Percentiles rank a stretch among this genome's conserved stretches.
Conservation (phyloP, 2,888 invertebrate species). For the Diaperis boleti region DNA sequence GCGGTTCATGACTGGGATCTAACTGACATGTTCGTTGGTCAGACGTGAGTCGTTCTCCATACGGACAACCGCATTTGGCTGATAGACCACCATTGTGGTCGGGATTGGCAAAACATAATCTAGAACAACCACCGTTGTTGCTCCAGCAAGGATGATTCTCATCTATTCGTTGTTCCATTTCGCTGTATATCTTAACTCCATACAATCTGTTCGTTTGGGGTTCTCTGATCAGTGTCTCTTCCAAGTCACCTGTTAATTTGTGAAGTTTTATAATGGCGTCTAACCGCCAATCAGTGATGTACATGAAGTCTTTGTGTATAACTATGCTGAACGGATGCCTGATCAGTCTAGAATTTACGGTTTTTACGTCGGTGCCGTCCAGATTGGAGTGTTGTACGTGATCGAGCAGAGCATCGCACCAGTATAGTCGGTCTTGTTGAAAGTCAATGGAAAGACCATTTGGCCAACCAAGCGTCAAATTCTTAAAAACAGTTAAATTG, state of each 20-base stretch:
- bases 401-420: constrained; percentile 97
- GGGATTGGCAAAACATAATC: constrained; percentile 94
- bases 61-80: constrained; percentile 90
- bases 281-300: constrained; percentile 96
- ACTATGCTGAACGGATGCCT: constrained; percentile 94
- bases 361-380: constrained; percentile 91
- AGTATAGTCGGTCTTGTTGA: constrained; percentile 88
- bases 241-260: constrained; percentile 89
- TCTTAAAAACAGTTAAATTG: constrained; percentile 87
- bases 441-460: constrained; percentile 97
- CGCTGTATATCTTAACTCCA: constrained; percentile 89
- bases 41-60: constrained; percentile 84
- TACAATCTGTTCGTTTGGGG: constrained; percentile 92
- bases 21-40: constrained; percentile 80
- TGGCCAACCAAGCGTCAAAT: constrained; percentile 96
- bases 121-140: constrained; percentile 92
- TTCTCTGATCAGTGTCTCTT: constrained; percentile 87
- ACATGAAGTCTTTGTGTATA: constrained; percentile 91
- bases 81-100: constrained; percentile 69
- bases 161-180: constrained; percentile 78
- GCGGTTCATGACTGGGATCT: constrained; percentile 89
- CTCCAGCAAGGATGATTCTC: constrained; percentile 83
- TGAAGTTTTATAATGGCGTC: constrained; percentile 93
- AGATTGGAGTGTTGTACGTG: constrained; percentile 95
- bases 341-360: constrained; percentile 87